A percentile compares a stretch with the other conserved stretches of the same genome.
phyloP scores from a whole-genome alignment of 1,140 invertebrate genomes.

The Drosophila insularis region DNA sequence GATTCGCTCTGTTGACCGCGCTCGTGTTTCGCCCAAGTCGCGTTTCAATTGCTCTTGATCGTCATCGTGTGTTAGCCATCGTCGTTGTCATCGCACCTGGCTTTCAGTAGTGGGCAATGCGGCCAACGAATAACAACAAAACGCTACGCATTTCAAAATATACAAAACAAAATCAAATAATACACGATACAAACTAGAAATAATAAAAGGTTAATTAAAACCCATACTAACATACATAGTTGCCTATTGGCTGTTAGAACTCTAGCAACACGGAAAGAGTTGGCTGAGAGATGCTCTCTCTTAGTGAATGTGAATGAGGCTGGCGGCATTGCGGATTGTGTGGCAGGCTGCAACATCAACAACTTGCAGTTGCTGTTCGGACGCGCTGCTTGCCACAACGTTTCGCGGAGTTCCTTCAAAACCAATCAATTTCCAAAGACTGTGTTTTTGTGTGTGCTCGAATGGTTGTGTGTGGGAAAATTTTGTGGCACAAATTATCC shows the following conservation, averaged over 20 bases:
- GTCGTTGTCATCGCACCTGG: conserved; percentile 57
- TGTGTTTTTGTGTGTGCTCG: conserved; percentile 20
- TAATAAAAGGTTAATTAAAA: conserved; percentile 23
- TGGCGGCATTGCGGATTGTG: conserved; percentile 12
- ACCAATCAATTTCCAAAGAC: not conserved
- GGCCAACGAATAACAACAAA: conserved; percentile 67
- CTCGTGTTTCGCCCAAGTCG: conserved; percentile 7
- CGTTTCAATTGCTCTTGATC: conserved; percentile 48
- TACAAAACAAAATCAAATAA: not conserved
- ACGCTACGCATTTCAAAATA: conserved; percentile 27
- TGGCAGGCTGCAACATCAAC: conserved; percentile 38
- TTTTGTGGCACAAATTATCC: conserved; percentile 50
- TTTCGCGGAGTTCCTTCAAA: conserved; percentile 11
- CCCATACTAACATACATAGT: conserved; percentile 17
- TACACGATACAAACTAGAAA: too few relatives aligned
- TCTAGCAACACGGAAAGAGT: conserved; percentile 34
- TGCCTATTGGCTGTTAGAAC: conserved; percentile 44
- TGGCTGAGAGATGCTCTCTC: not conserved
- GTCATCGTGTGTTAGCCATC: conserved; percentile 11
- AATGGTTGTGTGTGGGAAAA: conserved; percentile 35
- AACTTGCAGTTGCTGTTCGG: conserved; percentile 66
- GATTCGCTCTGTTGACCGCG: conserved; percentile 34
- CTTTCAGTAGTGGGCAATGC: conserved; percentile 67
- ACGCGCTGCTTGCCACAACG: conserved; percentile 65
- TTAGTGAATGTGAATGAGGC: not conserved